Evolutionary conservation across 1,140 invertebrate species (phyloP), one percentile per base, ranked within the genome.

Genomic region (Polypedilum pembai): DNA sequence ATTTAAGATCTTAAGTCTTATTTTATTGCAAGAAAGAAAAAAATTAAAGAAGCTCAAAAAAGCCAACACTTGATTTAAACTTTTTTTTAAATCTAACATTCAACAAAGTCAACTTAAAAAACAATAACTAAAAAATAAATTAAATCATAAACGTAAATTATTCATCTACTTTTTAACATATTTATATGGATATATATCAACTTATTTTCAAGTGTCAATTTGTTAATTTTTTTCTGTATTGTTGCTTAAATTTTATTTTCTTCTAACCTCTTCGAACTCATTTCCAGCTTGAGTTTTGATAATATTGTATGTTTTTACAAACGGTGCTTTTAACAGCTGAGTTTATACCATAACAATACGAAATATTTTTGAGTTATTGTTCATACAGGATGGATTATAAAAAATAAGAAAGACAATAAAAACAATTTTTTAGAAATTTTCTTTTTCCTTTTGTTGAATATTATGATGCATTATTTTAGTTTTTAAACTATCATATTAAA

Each of bases 311-410:
- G 94, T 91, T 89, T 94, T 95, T 87, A 92, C 91, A 86, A 94
- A 95, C 79, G 93, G 93, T 83, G 93, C 93, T 91, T 95, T 95
- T 88, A 95, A 90, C 86, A 94, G 90, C 93, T 95, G 89, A 84
- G 12, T 12, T n/a, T n/a, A n/a, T n/a, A n/a, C n/a, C n/a, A n/a
- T n/a, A n/a, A n/a, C n/a, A n/a, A n/a, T 12, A 56, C 45, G 45
- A n/a, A 56, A 56, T 56, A 12, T n/a, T 45, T 45, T 45, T 56
- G 12, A 12, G 4, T 33, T 33, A 33, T 33, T 33, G 24, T 3
- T 56, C 12, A 12, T 56, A 56, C 10, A 56, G 45, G 12, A 56
- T n/a, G n/a, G 45, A 56, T 15, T 15, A 56, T 56, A 56, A 56
- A 56, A 15, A 56, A 56, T n/a, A 45, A 73, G 15, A 20, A 76